Evolutionary conservation across 2,113 vertebrate species (phyloP), one percentile per base, ranked within the genome.

Genomic region (Ageneiosus marmoratus): DNA sequence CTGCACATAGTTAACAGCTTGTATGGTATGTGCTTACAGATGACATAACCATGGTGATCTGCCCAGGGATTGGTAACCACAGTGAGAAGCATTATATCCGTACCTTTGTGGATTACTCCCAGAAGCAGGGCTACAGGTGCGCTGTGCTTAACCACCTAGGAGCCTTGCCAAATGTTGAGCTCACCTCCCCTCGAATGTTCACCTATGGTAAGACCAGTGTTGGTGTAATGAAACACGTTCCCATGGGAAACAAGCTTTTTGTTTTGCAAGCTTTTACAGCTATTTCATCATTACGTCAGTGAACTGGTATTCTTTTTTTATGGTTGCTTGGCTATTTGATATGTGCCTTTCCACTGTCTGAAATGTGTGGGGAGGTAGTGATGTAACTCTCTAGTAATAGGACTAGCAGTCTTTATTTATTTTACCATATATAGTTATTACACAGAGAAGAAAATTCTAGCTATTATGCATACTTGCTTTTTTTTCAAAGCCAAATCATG

Each of bases 131-230:
- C 50, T 98, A 98, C 91, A 95, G 97, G 62, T 99, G 98, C 56
- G 96, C 97, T 0, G 97, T 98, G 34, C 94, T 99, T 32, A 99
- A 99, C 88, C 97, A 98, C 86, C 88, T 99, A 88, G 97, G 98
- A 51, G 97, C 98, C 5, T 90, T 98, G 79, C 96, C 97, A 86
- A 95, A 95, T 86, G 92, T 98, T 53, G 96, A 98, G 67, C 94
- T 99, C 88, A 99, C 97, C n/a, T 97, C 97, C 3, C 96, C 97
- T 0, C 95, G 98, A 55, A 97, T 98, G 96, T 99, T 99, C 94
- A 99, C 97, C 0, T 99, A 97, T 0, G 97, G 98, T 99, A 92
- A 77, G 79, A 34, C 0, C 41, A 46, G 20, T 27, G 50, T 73
- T 63, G 62, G 34, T 76, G 75, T 63, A 41, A n/a, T 79, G 16